Conservation (phyloP, 2,113 vertebrate genomes). For the Aptenodytes patagonicus region DNA sequence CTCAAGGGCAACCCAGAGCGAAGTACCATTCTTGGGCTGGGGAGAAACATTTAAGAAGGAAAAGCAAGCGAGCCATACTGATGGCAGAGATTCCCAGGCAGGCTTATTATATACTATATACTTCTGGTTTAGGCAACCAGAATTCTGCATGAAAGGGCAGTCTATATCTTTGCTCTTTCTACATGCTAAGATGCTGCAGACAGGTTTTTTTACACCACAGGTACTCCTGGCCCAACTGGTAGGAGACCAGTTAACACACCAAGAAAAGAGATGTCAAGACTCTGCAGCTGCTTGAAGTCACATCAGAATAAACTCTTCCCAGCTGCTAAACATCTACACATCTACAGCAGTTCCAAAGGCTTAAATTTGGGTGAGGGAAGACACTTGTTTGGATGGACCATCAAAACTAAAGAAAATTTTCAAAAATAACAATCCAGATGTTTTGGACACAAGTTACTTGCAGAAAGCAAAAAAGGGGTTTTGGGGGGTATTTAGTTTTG, state of each 20-base stretch:
- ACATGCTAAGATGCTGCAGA: background rate
- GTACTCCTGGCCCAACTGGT: background rate
- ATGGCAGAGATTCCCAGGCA: background rate
- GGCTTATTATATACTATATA: background rate
- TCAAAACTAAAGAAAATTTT: background rate
- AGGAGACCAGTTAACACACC: background rate
- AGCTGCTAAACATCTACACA: background rate
- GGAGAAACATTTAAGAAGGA: background rate
- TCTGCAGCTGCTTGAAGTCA: background rate
- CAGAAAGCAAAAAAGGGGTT: background rate
- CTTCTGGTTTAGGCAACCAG: background rate
- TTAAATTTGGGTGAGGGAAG: background rate
- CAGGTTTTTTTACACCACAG: background rate
- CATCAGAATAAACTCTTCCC: background rate
- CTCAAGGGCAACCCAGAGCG: background rate
- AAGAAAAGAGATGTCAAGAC: background rate
- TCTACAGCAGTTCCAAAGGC: background rate
- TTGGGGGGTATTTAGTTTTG: background rate
- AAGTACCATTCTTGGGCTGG: background rate
- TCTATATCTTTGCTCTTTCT: background rate
- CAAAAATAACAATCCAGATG: background rate
- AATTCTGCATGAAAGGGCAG: background rate
- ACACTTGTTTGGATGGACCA: background rate
- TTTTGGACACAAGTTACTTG: background rate
- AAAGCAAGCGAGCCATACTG: background rate